Base-by-base conservation (phyloP, 2,113 vertebrate genomes). In the Oceanodroma tethys region DNA sequence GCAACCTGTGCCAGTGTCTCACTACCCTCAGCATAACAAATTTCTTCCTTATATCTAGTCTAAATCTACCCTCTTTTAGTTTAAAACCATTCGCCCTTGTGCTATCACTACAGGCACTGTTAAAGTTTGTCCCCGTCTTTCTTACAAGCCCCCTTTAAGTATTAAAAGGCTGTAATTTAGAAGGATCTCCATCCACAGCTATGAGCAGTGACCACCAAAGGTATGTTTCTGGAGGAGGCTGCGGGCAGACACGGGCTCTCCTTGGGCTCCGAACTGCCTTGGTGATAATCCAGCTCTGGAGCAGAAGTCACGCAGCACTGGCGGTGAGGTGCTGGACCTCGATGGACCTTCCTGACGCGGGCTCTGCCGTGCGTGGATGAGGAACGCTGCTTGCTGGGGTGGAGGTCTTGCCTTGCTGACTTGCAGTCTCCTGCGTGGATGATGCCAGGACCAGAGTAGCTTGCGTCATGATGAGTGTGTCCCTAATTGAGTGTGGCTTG, bases 1-100 rank as follows among this genome's bases (percentile, higher is more conserved):
- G 16, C 36, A 50, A 30, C 72, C n/a, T 29, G 21, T 0, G 1
- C 27, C 59, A 27, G 42, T 2, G 22, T 5, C 5, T 65, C 34
- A 27, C 42, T 19, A n/a, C 18, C 25, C 25, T 58, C 42, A 34
- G 0, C 0, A 0, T 29, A 16, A 53, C 17, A 14, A 14, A 56
- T 22, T 21, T 40, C 29, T 48, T 58, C 52, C 23, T 75, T 40
- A 6, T 1, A 14, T 55, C 50, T 18, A 5, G 3, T 32, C 32
- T 45, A 10, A 53, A 36, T 36, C 34, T 56, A 6, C n/a, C 19
- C 11, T 60, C 30, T 60, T 60, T 18, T 2, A 5, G 45, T 50
- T 82, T 43, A 60, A 29, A 62, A 7, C 16, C 2, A 2, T 52
- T 3, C 6, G 10, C 20, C 58, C 10, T 73, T 32, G 26, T 25